Percentiles rank a stretch among this genome's conserved stretches.
Conservation (phyloP, 2,113 vertebrate species). For the Hyla sarda region DNA sequence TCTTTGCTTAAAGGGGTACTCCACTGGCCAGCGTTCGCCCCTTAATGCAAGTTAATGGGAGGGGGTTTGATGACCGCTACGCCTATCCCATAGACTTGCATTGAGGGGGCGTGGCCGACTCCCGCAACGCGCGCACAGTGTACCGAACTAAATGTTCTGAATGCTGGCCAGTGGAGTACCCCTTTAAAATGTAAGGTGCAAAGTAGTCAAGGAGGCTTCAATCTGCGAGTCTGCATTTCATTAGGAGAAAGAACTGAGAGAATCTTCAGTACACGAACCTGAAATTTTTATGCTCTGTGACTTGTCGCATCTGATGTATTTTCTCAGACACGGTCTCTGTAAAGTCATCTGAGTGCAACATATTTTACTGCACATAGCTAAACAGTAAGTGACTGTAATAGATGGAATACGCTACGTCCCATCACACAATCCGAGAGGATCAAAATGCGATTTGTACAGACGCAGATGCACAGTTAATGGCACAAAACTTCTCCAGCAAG, state of each 20-base stretch:
- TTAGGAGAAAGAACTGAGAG: background rate
- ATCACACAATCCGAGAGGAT: slow-evolving; percentile 5
- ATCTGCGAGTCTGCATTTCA: background rate
- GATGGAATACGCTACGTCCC: slow-evolving; percentile 5
- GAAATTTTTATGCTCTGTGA: slow-evolving; percentile 27
- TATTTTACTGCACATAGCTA: background rate
- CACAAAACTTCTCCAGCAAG: slow-evolving; percentile 14
- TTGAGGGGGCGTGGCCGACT: too few relatives aligned
- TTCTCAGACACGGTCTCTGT: background rate
- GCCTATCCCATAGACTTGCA: too few relatives aligned
- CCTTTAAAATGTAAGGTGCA: background rate
- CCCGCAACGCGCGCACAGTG: too few relatives aligned
- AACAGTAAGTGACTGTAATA: slow-evolving; percentile 3
- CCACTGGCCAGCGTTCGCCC: too few relatives aligned
- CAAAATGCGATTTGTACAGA: slow-evolving; percentile 9
- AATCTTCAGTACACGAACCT: slow-evolving; percentile 12
- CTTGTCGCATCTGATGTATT: slow-evolving; percentile 18
- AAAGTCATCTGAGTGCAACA: background rate
- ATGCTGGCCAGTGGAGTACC: too few relatives aligned
- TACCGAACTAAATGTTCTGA: too few relatives aligned
- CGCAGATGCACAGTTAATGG: background rate
- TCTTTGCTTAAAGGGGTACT: background rate
- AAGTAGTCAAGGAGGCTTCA: background rate
- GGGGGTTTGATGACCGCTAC: too few relatives aligned
- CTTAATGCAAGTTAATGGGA: too few relatives aligned